Evolutionary conservation across 1,140 invertebrate species (phyloP), one percentile per base, ranked within the genome.

Genomic region (Cotesia chilonis): DNA sequence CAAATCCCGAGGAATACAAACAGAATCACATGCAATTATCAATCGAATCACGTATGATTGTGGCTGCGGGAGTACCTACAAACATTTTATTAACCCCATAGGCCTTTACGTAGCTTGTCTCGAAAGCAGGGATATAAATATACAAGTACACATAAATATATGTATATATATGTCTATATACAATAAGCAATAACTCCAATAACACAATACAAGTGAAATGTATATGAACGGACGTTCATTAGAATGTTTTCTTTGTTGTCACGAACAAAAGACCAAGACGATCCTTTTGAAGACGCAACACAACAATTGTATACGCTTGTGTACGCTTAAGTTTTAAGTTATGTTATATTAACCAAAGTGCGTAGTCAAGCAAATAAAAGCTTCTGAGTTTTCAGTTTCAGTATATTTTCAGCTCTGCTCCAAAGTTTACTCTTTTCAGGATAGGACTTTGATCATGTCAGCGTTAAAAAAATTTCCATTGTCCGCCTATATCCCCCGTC

Each of bases 1-100:
- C 10, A 47, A 47, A 47, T 47, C 41, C 41, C 41, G 41, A 10
- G 2, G 41, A 47, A 10, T 10, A 10, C 41, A 41, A 63, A 63
- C 35, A 63, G 12, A 36, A 70, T 75, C 9, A 7, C 10, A 28
- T 28, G 47, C 66, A 63, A 41, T 38, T 37, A n/a, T 38, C n/a
- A 47, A 66, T 66, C 59, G 61, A 51, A 17, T 52, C 38, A 28
- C 41, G 60, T 69, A 52, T 37, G 17, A 3, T 9, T 61, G 60
- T 61, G 71, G 51, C 54, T 47, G 57, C 4, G 54, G 6, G 64
- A 64, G 52, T 74, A 71, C 71, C 64, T 68, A 75, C 71, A 75
- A 80, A 77, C 75, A 76, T 77, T 76, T 70, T 73, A 77, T 76
- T 76, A 72, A 77, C 76, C 75, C 75, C 52, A 36, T 12, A 51